phyloP scores from a whole-genome alignment of 2,888 invertebrate genomes.

The Apoderus coryli region DNA sequence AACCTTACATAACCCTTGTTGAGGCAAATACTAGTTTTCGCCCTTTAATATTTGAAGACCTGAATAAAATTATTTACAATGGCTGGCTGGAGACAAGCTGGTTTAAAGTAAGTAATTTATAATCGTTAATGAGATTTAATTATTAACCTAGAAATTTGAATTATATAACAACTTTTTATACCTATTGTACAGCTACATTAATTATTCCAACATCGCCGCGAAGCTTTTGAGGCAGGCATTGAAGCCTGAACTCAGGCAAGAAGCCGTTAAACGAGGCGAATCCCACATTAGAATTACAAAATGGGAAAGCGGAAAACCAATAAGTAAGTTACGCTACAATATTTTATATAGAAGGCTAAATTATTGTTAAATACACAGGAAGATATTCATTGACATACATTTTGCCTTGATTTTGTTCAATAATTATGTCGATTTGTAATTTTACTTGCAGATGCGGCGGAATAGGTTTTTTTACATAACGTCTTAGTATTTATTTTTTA shows the following conservation, averaged over 20 bases:
- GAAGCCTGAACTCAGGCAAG: constrained; percentile 57
- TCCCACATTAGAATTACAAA: constrained; percentile 68
- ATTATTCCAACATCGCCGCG: constrained; percentile 90
- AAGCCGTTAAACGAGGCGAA: constrained; percentile 62
- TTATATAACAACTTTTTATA: constrained; percentile 5
- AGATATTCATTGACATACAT: no score
- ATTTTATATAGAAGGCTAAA: no score
- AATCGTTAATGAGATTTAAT: neutral
- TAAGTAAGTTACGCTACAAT: constrained; percentile 68
- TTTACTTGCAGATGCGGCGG: no score
- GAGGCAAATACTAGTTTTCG: no score
- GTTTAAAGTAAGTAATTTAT: constrained; percentile 59
- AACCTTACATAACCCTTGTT: no score
- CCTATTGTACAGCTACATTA: constrained; percentile 66
- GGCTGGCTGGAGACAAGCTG: constrained; percentile 74
- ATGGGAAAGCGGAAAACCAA: constrained; percentile 81
- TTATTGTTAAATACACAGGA: no score
- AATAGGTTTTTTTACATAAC: no score
- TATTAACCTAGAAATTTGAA: neutral
- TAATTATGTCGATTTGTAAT: no score
- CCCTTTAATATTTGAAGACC: no score
- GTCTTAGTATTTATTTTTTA: no score
- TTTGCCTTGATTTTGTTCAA: no score
- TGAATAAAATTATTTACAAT: constrained; percentile 38
- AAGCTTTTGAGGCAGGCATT: constrained; percentile 63